phyloP scores from a whole-genome alignment of 2,797 vertebrate species.

The Pteropus rufus region DNA sequence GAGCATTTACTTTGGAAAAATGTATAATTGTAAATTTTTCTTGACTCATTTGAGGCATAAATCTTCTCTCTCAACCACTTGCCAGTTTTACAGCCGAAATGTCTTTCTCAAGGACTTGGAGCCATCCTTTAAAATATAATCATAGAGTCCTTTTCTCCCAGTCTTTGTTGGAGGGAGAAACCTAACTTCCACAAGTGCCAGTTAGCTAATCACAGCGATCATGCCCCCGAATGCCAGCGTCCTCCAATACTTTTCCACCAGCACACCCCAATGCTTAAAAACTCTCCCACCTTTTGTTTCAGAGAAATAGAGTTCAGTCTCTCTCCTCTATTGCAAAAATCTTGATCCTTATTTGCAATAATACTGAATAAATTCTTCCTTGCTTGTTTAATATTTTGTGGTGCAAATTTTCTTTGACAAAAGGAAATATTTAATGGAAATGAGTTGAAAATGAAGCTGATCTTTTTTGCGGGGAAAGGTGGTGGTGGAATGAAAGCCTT shows the following conservation, averaged over 20 bases:
- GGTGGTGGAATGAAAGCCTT: not conserved
- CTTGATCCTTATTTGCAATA: not conserved
- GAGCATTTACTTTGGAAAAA: not conserved
- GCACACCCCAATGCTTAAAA: not conserved
- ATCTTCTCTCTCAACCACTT: not conserved
- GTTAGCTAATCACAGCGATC: not conserved
- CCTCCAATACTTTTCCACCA: not conserved
- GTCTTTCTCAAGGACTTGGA: not conserved
- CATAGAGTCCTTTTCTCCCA: not conserved
- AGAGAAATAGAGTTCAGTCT: not conserved
- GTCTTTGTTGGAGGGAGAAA: not conserved
- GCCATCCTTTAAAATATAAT: not conserved
- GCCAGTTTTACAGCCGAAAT: not conserved
- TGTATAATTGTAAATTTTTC: not conserved
- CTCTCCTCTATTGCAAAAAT: not conserved
- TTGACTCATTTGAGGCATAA: not conserved
- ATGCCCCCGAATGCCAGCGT: fast-evolving
- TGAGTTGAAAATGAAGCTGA: not conserved
- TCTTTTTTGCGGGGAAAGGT: not conserved
- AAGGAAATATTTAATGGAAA: not conserved
- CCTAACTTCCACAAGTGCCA: not conserved
- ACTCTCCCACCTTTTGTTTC: not conserved
- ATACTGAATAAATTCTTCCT: not conserved
- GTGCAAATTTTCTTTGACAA: not conserved
- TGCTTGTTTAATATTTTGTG: not conserved